These are phyloP conservation scores for Thereuonema tuberculata DNA, from an alignment of 1,140 invertebrate species.

Conservation along the genomic window DNA sequence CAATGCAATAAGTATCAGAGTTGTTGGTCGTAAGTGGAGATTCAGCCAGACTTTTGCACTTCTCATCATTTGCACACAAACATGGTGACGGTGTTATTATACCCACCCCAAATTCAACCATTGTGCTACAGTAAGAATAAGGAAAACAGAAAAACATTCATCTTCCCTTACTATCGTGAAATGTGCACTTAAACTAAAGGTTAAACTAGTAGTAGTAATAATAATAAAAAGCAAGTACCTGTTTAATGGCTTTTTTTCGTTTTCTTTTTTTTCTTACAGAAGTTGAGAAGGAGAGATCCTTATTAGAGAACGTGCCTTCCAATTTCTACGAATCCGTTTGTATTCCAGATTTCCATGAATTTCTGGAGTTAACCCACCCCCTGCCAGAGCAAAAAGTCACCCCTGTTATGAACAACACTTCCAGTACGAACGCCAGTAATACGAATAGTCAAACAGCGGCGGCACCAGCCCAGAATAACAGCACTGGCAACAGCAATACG, in stretches of 20 bases:
- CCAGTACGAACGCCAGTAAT: conserved; percentile 23
- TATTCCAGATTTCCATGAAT: conserved; percentile 57
- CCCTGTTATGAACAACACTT: conserved; percentile 16
- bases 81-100: no score
- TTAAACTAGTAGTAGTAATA: no score
- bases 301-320: conserved; percentile 46
- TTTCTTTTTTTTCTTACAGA: conserved; percentile 39
- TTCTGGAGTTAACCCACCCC: conserved; percentile 36
- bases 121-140: no score
- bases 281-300: conserved; percentile 46
- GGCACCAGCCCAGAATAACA: conserved; percentile 3
- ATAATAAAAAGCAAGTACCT: no score
- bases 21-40: no score
- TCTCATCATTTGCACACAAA: no score
- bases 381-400: conserved; percentile 18
- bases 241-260: neutral
- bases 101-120: no score
- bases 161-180: no score
- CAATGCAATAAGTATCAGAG: no score
- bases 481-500: conserved; percentile 10
- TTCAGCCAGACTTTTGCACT: no score
- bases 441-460: conserved; percentile 13
- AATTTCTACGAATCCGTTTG: conserved; percentile 62
- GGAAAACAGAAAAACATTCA: no score
- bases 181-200: no score